Conservation (phyloP, 2,113 vertebrate genomes). For the Telmatochromis sp. region DNA sequence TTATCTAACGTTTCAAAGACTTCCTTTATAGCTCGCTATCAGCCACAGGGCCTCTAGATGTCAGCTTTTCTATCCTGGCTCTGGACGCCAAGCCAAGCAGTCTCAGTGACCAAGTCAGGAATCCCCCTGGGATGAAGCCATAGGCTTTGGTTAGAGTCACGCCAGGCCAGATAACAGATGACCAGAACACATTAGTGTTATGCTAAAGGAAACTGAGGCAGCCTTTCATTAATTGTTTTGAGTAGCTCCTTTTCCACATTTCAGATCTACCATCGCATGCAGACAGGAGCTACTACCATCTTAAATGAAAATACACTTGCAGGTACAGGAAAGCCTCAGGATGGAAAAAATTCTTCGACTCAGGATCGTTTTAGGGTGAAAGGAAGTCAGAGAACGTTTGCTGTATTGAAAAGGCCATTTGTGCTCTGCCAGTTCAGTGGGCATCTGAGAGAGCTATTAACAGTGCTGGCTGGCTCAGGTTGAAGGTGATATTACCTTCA, state of each 20-base stretch:
- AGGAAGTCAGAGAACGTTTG: constrained; percentile 60
- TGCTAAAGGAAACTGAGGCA: neutral
- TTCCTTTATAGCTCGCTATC: constrained; percentile 73
- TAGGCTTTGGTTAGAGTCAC: constrained; percentile 29
- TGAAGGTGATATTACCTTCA: constrained; percentile 33
- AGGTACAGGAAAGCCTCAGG: constrained; percentile 45
- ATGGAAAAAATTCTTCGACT: constrained; percentile 48
- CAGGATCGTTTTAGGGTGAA: constrained; percentile 63
- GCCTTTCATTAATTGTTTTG: constrained; percentile 24
- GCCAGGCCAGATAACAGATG: constrained; percentile 41
- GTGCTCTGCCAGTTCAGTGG: constrained; percentile 30
- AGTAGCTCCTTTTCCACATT: constrained; percentile 1
- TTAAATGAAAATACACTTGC: constrained; percentile 47
- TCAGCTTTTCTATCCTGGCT: constrained; percentile 55
- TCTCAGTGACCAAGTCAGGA: constrained; percentile 45
- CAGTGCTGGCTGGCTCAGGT: constrained; percentile 19
- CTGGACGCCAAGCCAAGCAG: constrained; percentile 65
- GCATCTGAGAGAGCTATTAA: constrained; percentile 46
- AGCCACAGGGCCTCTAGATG: constrained; percentile 62
- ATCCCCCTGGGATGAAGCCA: constrained; percentile 43
- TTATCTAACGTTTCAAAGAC: constrained; percentile 75
- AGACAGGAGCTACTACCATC: constrained; percentile 11
- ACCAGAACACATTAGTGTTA: neutral
- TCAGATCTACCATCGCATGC: constrained; percentile 29
- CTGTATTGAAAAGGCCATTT: constrained; percentile 51